phyloP scores from a whole-genome alignment of 2,888 invertebrate genomes.

The Cremastobaeus sp. region DNA sequence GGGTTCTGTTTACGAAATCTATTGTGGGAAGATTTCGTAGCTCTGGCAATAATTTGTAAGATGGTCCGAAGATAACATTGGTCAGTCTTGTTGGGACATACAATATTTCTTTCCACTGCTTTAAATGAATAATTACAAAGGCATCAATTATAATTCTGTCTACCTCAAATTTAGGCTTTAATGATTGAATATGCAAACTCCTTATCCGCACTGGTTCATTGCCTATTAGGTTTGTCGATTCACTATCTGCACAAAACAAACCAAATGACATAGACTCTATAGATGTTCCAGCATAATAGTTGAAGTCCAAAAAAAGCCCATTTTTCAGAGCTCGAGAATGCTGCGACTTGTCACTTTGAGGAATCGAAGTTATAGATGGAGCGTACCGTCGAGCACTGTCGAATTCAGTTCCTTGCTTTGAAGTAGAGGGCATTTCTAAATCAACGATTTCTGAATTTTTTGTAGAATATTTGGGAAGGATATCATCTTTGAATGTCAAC shows the following conservation, averaged over 20 bases:
- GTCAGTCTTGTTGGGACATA: slow-evolving; percentile 24
- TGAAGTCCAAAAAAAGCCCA: slow-evolving; percentile 1
- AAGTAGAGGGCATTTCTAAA: neutral
- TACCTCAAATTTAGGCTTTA: neutral
- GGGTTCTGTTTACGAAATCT: no score
- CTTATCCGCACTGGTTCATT: neutral
- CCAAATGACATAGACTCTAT: neutral
- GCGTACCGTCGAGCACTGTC: no score
- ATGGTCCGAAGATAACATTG: no score
- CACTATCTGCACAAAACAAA: neutral
- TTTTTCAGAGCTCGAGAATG: slow-evolving; percentile 5
- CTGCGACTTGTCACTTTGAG: slow-evolving; percentile 9
- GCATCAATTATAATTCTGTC: slow-evolving; percentile 10
- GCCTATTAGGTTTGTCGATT: no score
- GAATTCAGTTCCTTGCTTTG: no score
- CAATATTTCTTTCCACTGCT: neutral
- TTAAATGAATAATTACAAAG: neutral
- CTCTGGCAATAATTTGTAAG: no score
- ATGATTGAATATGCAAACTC: neutral
- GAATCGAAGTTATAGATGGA: neutral
- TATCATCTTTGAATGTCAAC: no score
- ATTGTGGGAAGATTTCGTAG: no score
- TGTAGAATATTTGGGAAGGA: neutral
- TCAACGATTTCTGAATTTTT: neutral
- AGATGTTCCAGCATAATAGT: neutral